Conservation (phyloP, 2,888 invertebrate species). For the Rugalucina vietnamica region DNA sequence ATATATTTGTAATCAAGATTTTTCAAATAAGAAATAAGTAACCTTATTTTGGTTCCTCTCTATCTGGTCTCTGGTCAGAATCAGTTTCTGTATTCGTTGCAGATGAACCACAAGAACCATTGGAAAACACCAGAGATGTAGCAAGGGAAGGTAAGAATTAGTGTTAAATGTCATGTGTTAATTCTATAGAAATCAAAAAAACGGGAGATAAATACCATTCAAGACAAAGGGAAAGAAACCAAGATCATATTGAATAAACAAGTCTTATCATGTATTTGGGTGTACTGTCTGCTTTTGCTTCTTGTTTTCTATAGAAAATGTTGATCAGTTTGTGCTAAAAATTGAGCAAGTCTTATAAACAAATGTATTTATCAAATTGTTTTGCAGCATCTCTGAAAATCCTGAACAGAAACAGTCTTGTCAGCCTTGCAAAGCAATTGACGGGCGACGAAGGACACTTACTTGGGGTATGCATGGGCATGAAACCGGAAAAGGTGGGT, state of each 20-base stretch:
- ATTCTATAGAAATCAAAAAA: too few species aligned
- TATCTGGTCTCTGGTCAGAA: too few species aligned
- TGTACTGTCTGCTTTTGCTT: background rate
- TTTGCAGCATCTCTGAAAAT: constrained; percentile 57
- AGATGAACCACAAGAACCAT: background rate
- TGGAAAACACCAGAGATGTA: background rate
- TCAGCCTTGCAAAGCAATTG: constrained; percentile 56
- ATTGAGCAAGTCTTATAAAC: background rate
- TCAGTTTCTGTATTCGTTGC: background rate
- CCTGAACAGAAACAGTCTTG: constrained; percentile 59
- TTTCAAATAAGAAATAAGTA: too few species aligned
- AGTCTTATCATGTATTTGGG: too few species aligned
- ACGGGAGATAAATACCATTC: too few species aligned
- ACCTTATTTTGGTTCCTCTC: too few species aligned
- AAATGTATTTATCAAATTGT: background rate
- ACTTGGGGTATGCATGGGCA: constrained; percentile 50
- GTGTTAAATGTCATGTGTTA: too few species aligned
- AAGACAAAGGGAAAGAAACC: too few species aligned
- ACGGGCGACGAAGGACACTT: constrained; percentile 53
- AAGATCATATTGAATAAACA: too few species aligned
- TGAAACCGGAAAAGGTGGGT: constrained; percentile 56
- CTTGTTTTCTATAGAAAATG: too few species aligned
- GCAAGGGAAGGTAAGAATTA: background rate
- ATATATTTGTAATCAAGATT: too few species aligned
- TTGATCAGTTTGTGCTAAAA: too few species aligned